Conservation (phyloP, 2,888 invertebrate species). For the Trichacis sp. region DNA sequence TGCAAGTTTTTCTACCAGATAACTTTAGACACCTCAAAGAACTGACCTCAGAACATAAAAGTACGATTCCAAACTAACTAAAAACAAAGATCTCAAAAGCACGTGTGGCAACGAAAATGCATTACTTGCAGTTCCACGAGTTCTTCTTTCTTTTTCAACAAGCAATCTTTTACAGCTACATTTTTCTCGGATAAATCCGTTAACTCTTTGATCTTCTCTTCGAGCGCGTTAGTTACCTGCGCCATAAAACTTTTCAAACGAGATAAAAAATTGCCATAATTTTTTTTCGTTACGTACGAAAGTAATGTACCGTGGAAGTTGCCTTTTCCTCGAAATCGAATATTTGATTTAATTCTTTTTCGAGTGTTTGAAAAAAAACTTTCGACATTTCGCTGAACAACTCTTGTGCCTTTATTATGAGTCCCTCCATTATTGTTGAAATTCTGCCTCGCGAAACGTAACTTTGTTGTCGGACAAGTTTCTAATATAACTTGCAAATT, state of each 20-base stretch:
- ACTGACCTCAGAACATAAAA: no score
- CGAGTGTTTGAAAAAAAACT: conserved; percentile 41
- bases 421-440: conserved; percentile 7
- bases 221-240: conserved; percentile 34
- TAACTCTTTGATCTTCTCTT: conserved; percentile 31
- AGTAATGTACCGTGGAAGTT: conserved; percentile 26
- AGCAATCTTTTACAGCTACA: conserved; percentile 37
- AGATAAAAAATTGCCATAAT: neutral
- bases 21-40: no score
- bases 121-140: conserved; percentile 22
- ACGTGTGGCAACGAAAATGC: no score
- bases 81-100: no score
- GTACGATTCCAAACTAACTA: no score
- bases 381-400: conserved; percentile 36
- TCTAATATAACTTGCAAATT: neutral
- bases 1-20: no score
- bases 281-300: neutral
- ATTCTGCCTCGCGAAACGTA: neutral
- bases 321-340: no score
- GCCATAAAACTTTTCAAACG: neutral
- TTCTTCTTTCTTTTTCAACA: conserved; percentile 37
- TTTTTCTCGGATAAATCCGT: conserved; percentile 39
- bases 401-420: conserved; percentile 38
- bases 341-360: conserved; percentile 31
- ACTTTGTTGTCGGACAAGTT: neutral